These are phyloP conservation scores for Cossypha polioptera DNA, from an alignment of 2,797 vertebrate genomes.

Conservation along the genomic window DNA sequence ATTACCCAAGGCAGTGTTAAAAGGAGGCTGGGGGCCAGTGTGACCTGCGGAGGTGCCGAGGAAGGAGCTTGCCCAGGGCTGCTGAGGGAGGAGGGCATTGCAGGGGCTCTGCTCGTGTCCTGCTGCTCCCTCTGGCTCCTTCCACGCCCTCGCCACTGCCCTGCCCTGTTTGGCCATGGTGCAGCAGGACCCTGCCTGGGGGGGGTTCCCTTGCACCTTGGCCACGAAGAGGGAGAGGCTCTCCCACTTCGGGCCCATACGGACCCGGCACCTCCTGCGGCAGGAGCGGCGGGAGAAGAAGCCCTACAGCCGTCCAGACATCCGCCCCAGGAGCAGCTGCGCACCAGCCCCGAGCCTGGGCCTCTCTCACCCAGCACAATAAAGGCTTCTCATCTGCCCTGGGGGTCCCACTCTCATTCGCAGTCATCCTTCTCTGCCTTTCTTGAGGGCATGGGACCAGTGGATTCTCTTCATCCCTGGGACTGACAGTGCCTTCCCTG, in stretches of 20 bases:
- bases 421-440: background rate
- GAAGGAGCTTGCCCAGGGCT: background rate
- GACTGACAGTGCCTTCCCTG: background rate
- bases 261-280: background rate
- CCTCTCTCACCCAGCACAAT: background rate
- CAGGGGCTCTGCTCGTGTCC: background rate
- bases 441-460: background rate
- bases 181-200: background rate
- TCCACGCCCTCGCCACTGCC: rapidly evolving
- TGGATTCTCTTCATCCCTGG: background rate
- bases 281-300: background rate
- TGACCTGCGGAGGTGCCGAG: background rate
- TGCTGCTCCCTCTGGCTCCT: background rate
- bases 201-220: rapidly evolving
- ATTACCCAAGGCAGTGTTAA: rapidly evolving
- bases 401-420: background rate
- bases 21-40: background rate
- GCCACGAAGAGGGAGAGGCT: background rate
- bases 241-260: background rate
- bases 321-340: rapidly evolving
- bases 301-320: background rate
- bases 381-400: background rate
- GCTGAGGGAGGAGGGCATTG: background rate
- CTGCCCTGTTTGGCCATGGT: background rate
- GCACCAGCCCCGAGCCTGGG: background rate